Evolutionary conservation across 1,140 invertebrate species (phyloP), one percentile per base, ranked within the genome.

Genomic region (Cherax destructor): DNA sequence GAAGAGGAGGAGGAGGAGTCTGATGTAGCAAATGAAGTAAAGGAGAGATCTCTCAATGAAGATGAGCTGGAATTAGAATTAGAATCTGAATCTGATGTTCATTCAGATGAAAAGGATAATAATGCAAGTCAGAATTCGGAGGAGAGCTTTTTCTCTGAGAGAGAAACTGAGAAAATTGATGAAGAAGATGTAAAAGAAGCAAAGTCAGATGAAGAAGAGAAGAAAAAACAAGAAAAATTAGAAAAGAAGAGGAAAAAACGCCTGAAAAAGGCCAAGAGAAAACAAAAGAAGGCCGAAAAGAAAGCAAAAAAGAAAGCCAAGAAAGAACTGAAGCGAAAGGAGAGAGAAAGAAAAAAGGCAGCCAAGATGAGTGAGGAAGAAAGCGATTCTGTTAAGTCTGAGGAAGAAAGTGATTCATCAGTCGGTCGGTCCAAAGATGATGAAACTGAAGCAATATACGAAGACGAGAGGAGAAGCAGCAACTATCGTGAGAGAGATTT

Each of bases 301-400:
- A 65, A 85, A 47, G 83, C 56, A n/a, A 65, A 69, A 49, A 85
- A 65, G 83, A 85, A 85, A 59, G 83, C 61, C 30, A 85, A 85
- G 65, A 65, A 85, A 72, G 47, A 76, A 76, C 6, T 50, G 24
- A 86, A 86, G 24, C 41, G 49, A 47, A 86, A 76, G 47, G 56
- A 84, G 30, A 69, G 18, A 41, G 56, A 61, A 30, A 52, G 49
- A 41, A 86, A 76, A 76, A 76, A 76, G n/a, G n/a, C 47, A 30
- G 24, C 5, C 30, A 86, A 76, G 52, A 47, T 41, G 6, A 74
- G 69, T 30, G 47, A 52, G 9, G 21, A 52, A 30, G 24, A 81
- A 56, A 56, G 79, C 18, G n/a, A 59, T 9, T 81, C 50, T n/a
- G 24, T 9, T n/a, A 11, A 18, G 16, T 56, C n/a, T 59, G 79